These are phyloP conservation scores for Andrena praecox DNA, from an alignment of 2,888 invertebrate genomes.

Conservation along the genomic window DNA sequence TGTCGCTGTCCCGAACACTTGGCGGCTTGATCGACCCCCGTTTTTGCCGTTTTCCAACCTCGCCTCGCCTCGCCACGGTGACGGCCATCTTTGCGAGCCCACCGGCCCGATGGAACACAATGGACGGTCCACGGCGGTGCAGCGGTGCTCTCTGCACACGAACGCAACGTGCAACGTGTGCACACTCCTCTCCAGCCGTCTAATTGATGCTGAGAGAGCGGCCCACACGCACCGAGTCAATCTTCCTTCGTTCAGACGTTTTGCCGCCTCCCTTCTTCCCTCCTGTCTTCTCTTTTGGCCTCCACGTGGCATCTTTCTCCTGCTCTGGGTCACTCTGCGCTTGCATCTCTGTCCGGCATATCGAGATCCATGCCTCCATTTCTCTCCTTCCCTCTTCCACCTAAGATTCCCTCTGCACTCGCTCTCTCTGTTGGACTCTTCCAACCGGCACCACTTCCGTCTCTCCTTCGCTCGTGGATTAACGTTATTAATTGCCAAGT, in stretches of 20 bases:
- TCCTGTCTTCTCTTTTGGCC: conserved; percentile 19
- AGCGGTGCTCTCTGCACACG: conserved; percentile 37
- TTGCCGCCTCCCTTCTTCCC: conserved; percentile 64
- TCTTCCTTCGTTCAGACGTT: conserved; percentile 71
- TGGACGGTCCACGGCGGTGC: conserved; percentile 65
- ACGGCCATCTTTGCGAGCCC: conserved; percentile 81
- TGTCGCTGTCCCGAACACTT: conserved; percentile 71
- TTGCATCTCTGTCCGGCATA: not conserved
- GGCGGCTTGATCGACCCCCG: conserved; percentile 31
- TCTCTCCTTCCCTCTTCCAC: not conserved
- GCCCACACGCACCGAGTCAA: conserved; percentile 78
- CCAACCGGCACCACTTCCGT: not conserved
- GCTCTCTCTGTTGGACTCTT: not conserved
- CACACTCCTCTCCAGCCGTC: conserved; percentile 76
- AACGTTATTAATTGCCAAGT: conserved; percentile 62
- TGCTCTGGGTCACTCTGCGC: not conserved
- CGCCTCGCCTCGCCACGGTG: conserved; percentile 47
- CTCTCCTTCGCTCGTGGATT: conserved; percentile 1
- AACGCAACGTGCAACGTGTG: conserved; percentile 44
- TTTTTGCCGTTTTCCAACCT: conserved; percentile 67
- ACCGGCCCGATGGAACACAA: conserved; percentile 65
- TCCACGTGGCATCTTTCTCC: conserved; percentile 12
- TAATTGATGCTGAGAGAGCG: conserved; percentile 78
- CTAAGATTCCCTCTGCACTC: not conserved
- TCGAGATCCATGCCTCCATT: not conserved